Conservation (phyloP, 2,113 vertebrate species). For the Grantiella picta region DNA sequence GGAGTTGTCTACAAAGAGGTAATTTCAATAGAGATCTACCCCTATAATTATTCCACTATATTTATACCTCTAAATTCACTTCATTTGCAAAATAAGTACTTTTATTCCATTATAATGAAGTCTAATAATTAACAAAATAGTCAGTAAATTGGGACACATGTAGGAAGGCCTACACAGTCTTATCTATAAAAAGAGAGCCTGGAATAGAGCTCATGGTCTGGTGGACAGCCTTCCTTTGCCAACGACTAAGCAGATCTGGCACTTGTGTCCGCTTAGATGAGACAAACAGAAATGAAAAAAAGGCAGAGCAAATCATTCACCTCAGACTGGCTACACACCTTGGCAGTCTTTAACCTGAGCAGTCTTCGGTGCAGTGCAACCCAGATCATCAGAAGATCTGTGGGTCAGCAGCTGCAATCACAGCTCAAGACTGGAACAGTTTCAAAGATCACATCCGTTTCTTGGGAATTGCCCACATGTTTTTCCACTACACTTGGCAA, state of each 20-base stretch:
- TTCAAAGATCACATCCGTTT: background rate
- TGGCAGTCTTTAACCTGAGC: background rate
- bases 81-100: background rate
- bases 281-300: background rate
- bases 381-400: background rate
- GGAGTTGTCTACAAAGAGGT: background rate
- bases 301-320: background rate
- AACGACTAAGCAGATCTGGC: background rate
- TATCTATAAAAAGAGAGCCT: background rate
- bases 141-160: background rate
- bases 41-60: background rate
- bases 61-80: background rate
- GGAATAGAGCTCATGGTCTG: background rate
- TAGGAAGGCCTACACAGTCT: background rate
- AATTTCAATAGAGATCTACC: background rate
- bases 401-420: background rate
- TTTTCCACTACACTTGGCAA: background rate
- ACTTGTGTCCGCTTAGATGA: background rate
- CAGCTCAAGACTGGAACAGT: background rate
- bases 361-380: background rate
- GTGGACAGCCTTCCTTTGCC: background rate
- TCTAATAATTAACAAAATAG: background rate
- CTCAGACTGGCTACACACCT: background rate
- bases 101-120: background rate
- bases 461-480: background rate